Percentiles rank a stretch among this genome's conserved stretches.
Evolutionary conservation across 2,797 vertebrate genomes (phyloP).

Genomic region (Ispidina picta): DNA sequence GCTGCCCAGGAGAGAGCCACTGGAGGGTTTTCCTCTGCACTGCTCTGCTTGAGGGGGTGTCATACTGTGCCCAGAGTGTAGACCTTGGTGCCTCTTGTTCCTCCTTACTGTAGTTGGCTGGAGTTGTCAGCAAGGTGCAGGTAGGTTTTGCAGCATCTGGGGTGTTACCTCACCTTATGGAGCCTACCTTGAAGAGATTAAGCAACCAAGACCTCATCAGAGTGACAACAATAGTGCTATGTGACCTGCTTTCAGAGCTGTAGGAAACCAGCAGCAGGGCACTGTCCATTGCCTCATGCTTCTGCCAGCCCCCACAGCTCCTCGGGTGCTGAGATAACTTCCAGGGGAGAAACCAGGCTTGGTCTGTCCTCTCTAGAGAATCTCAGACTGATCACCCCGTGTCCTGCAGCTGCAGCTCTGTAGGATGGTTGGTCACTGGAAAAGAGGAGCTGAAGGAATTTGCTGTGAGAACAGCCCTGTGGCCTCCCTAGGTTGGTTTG

Average conservation of each 20-base stretch:
- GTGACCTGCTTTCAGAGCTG: slow-evolving; percentile 7
- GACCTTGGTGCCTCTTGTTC: background rate
- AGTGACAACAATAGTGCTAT: background rate
- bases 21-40: background rate
- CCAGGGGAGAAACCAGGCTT: background rate
- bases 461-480: background rate
- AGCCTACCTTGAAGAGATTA: background rate
- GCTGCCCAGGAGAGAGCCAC: background rate
- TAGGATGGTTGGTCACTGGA: background rate
- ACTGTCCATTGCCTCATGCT: background rate
- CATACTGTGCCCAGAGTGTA: background rate
- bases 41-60: background rate
- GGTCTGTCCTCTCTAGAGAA: background rate
- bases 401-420: background rate
- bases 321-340: background rate
- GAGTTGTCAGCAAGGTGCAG: background rate
- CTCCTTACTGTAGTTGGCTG: background rate
- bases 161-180: background rate
- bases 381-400: background rate
- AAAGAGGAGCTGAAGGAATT: background rate
- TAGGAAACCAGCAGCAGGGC: background rate
- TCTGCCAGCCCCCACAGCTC: background rate
- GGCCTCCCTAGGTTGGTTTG: background rate
- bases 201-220: background rate
- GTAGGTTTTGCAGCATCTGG: background rate